Conservation (phyloP, 2,113 vertebrate species). For the Lagopus muta region DNA sequence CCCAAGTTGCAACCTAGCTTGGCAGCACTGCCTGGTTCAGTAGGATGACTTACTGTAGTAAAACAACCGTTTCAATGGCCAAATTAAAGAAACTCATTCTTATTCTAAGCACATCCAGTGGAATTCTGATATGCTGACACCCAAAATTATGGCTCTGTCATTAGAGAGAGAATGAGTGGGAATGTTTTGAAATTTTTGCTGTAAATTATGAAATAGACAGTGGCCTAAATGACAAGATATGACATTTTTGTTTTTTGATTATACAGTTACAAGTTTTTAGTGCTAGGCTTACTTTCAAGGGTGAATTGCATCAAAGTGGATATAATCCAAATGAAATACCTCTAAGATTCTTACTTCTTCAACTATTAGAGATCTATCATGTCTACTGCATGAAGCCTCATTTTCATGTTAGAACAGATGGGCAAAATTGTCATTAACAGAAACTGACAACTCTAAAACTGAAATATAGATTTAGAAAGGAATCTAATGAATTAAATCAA, state of each 20-base stretch:
- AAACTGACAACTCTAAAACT: conserved; percentile 90
- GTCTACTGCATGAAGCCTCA: conserved; percentile 78
- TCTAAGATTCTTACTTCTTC: conserved; percentile 77
- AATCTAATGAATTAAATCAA: conserved; percentile 90
- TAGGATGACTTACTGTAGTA: conserved; percentile 64
- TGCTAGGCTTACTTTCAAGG: conserved; percentile 45
- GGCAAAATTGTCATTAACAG: conserved; percentile 88
- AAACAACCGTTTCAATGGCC: conserved; percentile 50
- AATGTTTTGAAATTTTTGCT: conserved; percentile 75
- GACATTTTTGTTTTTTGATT: conserved; percentile 62
- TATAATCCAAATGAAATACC: conserved; percentile 80
- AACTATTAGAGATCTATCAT: conserved; percentile 81
- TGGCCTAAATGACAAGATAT: conserved; percentile 48
- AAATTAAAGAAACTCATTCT: conserved; percentile 74
- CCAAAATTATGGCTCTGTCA: conserved; percentile 83
- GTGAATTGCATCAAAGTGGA: conserved; percentile 56
- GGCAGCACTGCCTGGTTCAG: conserved; percentile 42
- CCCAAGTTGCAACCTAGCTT: conserved; percentile 33
- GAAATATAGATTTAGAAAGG: conserved; percentile 88
- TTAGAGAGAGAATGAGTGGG: conserved; percentile 73
- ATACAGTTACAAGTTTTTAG: conserved; percentile 53
- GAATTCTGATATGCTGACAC: conserved; percentile 80
- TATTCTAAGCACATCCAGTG: conserved; percentile 75
- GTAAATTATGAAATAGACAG: conserved; percentile 56
- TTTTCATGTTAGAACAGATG: conserved; percentile 85